Conservation (phyloP, 2,113 vertebrate genomes). For the Apteryx owenii region DNA sequence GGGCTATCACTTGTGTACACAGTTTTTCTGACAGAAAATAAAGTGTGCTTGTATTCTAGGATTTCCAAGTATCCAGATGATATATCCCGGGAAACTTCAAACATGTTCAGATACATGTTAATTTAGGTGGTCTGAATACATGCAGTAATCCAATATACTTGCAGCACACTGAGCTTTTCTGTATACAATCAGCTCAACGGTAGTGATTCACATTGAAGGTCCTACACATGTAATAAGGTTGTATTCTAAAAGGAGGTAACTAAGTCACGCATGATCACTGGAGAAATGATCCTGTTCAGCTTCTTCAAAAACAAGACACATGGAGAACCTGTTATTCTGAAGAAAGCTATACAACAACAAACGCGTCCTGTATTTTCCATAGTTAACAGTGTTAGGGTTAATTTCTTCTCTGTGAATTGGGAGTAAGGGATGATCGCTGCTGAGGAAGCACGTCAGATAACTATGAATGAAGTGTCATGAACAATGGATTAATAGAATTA, state of each 20-base stretch:
- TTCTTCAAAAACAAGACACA: neutral
- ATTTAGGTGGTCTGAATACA: neutral
- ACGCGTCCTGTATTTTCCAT: neutral
- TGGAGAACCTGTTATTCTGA: neutral
- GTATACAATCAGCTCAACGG: neutral
- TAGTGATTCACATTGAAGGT: neutral
- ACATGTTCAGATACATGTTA: neutral
- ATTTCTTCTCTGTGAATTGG: neutral
- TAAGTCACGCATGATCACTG: neutral
- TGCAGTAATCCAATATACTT: neutral
- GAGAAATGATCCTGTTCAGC: neutral
- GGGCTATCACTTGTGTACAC: fast-evolving
- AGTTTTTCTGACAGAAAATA: neutral
- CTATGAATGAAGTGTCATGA: neutral
- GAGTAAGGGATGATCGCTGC: neutral
- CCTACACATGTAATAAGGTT: neutral
- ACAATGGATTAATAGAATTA: neutral
- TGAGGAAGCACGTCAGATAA: neutral
- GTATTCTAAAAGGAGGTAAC: neutral
- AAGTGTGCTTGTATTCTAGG: neutral
- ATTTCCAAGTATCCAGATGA: neutral
- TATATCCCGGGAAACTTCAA: neutral
- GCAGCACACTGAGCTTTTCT: neutral
- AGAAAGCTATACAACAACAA: neutral
- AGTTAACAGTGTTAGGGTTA: neutral